These are phyloP conservation scores for Zhengitettix transpicula DNA, from an alignment of 2,888 invertebrate species.

Conservation along the genomic window DNA sequence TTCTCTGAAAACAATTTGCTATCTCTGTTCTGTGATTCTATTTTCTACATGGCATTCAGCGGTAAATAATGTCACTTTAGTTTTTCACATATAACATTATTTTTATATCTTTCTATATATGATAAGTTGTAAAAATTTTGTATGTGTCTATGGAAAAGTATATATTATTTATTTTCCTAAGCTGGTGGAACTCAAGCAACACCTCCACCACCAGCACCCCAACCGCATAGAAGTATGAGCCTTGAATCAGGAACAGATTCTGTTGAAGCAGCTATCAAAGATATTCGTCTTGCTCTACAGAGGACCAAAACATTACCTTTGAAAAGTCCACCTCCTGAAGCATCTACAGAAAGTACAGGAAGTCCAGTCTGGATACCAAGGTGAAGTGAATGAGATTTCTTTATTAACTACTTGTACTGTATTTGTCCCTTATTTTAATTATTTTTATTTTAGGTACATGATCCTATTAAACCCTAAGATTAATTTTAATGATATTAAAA, in stretches of 20 bases:
- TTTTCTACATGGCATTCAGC: too few relatives aligned
- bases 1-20: too few relatives aligned
- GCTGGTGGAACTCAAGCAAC: conserved; percentile 30
- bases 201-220: conserved; percentile 60
- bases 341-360: conserved; percentile 30
- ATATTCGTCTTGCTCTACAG: conserved; percentile 64
- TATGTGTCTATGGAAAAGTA: neutral
- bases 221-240: conserved; percentile 42
- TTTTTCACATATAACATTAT: neutral
- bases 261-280: conserved; percentile 56
- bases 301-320: conserved; percentile 48
- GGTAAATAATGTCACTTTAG: too few relatives aligned
- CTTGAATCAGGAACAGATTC: conserved; percentile 22
- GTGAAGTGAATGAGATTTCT: too few relatives aligned
- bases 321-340: conserved; percentile 26
- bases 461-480: too few relatives aligned
- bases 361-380: conserved; percentile 58
- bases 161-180: neutral
- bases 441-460: too few relatives aligned
- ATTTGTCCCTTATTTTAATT: too few relatives aligned
- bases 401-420: too few relatives aligned
- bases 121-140: neutral
- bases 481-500: too few relatives aligned
- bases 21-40: too few relatives aligned
- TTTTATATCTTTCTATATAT: neutral